Conservation (phyloP, 2,113 vertebrate genomes). For the Platysternon megacephalum region DNA sequence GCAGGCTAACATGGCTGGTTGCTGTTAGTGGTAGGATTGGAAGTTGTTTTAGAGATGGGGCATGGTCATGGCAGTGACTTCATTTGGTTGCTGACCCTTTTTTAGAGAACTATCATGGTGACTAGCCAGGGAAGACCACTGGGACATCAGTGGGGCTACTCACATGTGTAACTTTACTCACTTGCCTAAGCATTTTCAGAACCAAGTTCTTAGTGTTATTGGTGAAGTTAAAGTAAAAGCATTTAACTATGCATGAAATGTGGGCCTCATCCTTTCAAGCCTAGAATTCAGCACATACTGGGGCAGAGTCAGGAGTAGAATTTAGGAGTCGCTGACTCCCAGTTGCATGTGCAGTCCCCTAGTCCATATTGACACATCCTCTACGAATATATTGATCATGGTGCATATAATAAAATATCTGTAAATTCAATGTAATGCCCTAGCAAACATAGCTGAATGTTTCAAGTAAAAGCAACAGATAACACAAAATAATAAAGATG, state of each 20-base stretch:
- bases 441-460: not conserved
- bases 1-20: not conserved
- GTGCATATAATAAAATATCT: not conserved
- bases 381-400: not conserved
- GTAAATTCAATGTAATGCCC: not conserved
- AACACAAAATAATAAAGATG: not conserved
- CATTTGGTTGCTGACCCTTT: not conserved
- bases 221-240: not conserved
- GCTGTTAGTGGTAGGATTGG: not conserved
- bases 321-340: not conserved
- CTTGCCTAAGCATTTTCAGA: not conserved
- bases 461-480: not conserved
- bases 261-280: not conserved
- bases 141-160: not conserved
- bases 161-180: not conserved
- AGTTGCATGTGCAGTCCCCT: accelerated
- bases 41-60: not conserved
- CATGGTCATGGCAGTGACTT: accelerated
- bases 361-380: not conserved
- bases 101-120: not conserved
- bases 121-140: not conserved
- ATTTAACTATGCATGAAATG: not conserved
- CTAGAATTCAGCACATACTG: not conserved
- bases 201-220: not conserved
- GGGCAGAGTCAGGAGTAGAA: not conserved